phyloP scores from a whole-genome alignment of 2,797 vertebrate species.

The Uromys caudimaculatus region DNA sequence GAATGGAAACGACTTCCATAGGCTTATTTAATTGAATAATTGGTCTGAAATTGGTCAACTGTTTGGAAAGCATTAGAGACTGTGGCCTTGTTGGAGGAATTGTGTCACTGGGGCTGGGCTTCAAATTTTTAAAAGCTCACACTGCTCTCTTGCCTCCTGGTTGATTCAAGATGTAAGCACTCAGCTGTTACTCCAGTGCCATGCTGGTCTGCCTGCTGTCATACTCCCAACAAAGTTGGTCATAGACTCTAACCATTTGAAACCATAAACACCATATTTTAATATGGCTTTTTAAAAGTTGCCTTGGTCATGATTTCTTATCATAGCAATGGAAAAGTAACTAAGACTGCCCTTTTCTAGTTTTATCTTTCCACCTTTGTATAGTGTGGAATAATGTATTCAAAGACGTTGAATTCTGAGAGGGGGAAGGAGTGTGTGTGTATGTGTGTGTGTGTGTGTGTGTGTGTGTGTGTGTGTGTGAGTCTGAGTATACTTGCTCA shows the following conservation, averaged over 20 bases:
- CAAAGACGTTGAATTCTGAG: background rate
- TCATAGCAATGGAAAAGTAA: background rate
- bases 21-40: background rate
- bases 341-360: background rate
- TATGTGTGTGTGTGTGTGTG: background rate
- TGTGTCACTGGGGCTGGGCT: background rate
- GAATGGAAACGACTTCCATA: background rate
- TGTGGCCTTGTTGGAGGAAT: too few species aligned
- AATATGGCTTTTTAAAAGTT: background rate
- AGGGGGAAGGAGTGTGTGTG: background rate
- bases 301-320: background rate
- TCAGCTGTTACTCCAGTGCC: background rate
- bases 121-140: background rate
- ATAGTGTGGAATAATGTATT: background rate
- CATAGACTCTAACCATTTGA: background rate
- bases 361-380: background rate
- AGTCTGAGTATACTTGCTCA: background rate
- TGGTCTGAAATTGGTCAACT: background rate
- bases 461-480: background rate
- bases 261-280: background rate
- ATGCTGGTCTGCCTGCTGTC: background rate
- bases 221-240: background rate
- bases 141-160: background rate
- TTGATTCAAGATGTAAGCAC: background rate
- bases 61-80: background rate